A percentile compares a stretch with the other conserved stretches of the same genome.
Evolutionary conservation across 2,888 invertebrate genomes (phyloP).

Genomic region (Eupithecia centaureata): DNA sequence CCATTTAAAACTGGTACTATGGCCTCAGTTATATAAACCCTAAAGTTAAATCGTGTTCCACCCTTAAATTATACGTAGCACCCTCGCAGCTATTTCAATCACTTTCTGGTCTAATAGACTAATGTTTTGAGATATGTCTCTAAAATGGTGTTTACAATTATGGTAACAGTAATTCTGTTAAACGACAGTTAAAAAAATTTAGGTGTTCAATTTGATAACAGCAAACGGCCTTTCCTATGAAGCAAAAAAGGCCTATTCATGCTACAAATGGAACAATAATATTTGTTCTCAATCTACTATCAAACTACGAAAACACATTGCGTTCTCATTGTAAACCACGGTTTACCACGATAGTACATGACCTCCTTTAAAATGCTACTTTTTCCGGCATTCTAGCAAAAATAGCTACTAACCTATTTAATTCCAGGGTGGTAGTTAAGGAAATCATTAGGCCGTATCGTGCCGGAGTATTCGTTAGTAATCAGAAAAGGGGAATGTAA

Average conservation of each 20-base stretch:
- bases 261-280: no score
- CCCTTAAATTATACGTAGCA: no score
- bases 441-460: constrained; percentile 57
- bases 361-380: constrained; percentile 27
- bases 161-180: background rate
- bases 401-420: constrained; percentile 29
- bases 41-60: no score
- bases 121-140: background rate
- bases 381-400: constrained; percentile 26
- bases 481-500: constrained; percentile 57
- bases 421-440: constrained; percentile 42
- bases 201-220: background rate
- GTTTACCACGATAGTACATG: constrained; percentile 25
- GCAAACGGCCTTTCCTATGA: background rate
- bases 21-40: no score
- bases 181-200: background rate
- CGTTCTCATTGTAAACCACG: background rate
- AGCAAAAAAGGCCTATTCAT: no score
- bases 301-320: background rate
- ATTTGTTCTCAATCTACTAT: background rate
- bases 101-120: background rate
- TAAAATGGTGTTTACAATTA: background rate
- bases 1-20: no score
- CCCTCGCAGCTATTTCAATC: no score
- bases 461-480: constrained; percentile 49